Base-by-base conservation (phyloP, 1,140 invertebrate genomes). In the Penaeus japonicus region DNA sequence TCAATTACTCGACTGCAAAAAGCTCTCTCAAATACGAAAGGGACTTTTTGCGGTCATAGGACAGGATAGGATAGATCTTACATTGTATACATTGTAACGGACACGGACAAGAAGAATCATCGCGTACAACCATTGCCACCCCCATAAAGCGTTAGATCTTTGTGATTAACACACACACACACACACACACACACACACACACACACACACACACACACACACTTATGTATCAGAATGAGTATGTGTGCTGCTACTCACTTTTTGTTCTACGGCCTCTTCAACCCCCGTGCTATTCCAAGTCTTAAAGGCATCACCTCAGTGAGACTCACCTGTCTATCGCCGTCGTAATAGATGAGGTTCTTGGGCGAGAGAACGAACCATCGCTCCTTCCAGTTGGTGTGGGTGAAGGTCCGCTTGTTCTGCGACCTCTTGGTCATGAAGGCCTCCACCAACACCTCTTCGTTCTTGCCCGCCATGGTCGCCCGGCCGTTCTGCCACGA, bases 391-490 rank as follows among this genome's bases (percentile, higher is more conserved):
- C 96, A 97, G 92, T 97, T 97, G 57, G 97, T 95, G 12, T 95
- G 95, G 27, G 96, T 96, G 92, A 97, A 97, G 73, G 95, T 94
- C 92, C 96, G 97, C 92, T 97, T 97, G 92, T 97, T 97, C 92
- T 97, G 96, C 4, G 96, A 97, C 81, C 96, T 93, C 93, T 97
- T 97, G 65, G 96, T 94, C 96, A 97, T 96, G 91, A 95, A 96
- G 35, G 96, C 95, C 77, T 91, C 81, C 83, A 92, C 92, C 77
- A 92, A 70, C 47, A 88, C 86, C 65, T 88, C 86, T 65, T 88
- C 86, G 35, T 88, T 88, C 70, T 83, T 88, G n/a, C 86, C 86
- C 20, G 86, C 80, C 80, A 87, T 87, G 20, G 17, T 81, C 27
- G 39, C 27, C 24, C 24, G 59, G 22, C 73, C 30, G 12, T 32